Evolutionary conservation across 1,140 invertebrate species (phyloP).

Genomic region (Aporrectodea caliginosa): DNA sequence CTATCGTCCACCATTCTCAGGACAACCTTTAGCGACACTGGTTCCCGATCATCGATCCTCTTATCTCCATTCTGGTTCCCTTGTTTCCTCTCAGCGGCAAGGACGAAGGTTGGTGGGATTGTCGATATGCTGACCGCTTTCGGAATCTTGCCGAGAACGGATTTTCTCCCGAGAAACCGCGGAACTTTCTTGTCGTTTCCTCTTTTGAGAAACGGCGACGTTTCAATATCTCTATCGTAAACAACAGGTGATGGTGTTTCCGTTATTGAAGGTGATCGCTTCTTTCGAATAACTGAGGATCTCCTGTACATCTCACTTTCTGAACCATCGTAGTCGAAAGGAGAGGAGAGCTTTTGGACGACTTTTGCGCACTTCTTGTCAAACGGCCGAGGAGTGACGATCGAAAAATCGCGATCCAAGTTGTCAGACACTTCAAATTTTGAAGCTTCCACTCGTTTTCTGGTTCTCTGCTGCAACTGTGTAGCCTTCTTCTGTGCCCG

Average conservation of each 20-base stretch:
- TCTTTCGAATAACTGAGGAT: neutral
- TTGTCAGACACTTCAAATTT: too few relatives aligned
- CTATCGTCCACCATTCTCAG: neutral
- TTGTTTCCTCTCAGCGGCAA: neutral
- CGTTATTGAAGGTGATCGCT: neutral
- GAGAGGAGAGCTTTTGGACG: neutral
- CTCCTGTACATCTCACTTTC: neutral
- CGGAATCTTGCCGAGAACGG: neutral
- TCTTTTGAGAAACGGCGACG: neutral
- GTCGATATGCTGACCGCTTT: neutral
- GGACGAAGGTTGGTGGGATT: neutral
- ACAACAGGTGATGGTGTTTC: neutral
- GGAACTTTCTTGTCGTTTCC: neutral
- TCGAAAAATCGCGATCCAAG: too few relatives aligned
- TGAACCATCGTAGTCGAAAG: neutral
- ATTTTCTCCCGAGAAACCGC: too few relatives aligned
- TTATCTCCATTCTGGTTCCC: neutral
- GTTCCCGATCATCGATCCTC: neutral
- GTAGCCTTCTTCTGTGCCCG: neutral
- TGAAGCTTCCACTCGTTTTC: neutral
- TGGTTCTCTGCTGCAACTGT: neutral
- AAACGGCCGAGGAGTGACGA: neutral
- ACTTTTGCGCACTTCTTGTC: neutral
- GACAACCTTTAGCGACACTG: neutral
- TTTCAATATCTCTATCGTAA: neutral